Conservation (phyloP, 2,113 vertebrate genomes). For the Tychaedon coryphoeus region DNA sequence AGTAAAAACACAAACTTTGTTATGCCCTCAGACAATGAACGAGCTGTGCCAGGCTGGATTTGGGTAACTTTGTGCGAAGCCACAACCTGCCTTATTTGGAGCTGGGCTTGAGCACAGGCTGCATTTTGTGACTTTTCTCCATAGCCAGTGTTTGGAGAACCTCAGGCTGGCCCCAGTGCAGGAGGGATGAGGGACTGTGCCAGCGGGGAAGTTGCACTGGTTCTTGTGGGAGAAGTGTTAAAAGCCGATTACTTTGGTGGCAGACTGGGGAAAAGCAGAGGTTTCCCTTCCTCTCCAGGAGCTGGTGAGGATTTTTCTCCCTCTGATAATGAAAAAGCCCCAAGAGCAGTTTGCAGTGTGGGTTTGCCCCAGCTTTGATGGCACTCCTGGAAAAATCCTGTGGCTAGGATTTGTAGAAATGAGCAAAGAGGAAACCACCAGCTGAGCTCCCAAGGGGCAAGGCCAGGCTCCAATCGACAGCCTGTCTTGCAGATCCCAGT, state of each 20-base stretch:
- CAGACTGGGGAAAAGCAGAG: neutral
- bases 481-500: neutral
- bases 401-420: neutral
- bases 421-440: neutral
- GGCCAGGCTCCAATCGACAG: accelerated
- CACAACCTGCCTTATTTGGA: conserved; percentile 43
- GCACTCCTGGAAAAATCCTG: neutral
- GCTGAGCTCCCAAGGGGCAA: neutral
- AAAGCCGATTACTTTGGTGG: neutral
- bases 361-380: neutral
- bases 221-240: neutral
- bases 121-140: neutral
- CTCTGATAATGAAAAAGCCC: neutral
- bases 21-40: neutral
- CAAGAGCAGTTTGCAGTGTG: accelerated
- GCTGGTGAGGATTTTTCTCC: neutral
- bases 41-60: neutral
- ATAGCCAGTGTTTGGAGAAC: neutral
- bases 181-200: neutral
- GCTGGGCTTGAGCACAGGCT: neutral
- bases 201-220: accelerated
- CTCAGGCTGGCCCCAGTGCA: neutral
- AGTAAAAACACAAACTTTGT: neutral
- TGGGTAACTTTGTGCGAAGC: neutral
- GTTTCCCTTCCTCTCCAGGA: neutral